Evolutionary conservation across 2,113 vertebrate genomes (phyloP), one percentile per base, ranked within the genome.

Genomic region (Pelecanoides urinatrix): DNA sequence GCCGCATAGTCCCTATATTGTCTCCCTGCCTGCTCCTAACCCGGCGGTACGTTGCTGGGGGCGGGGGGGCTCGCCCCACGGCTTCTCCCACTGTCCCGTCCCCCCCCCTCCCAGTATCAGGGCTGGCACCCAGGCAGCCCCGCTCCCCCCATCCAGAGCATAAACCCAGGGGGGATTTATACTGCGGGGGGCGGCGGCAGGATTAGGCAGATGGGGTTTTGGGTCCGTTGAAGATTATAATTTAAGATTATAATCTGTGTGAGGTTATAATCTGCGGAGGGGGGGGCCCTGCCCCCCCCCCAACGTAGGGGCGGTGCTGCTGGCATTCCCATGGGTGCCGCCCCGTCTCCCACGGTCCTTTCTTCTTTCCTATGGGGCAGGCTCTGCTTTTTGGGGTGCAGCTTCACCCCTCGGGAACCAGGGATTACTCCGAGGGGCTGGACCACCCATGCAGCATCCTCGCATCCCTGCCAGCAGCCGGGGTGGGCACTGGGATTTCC

Each of bases 11-110:
- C 98, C 98, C 97, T 97, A 98, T 97, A 98, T 98, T 99, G 99
- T 99, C 99, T 99, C 98, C 98, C 98, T 98, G 98, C 97, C 97
- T 92, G 97, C 98, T 95, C 88, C 98, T 98, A 98, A 98, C 98
- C 98, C 97, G 97, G 98, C 97, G 97, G 98, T 99, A 99, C 99
- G 96, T 98, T 98, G 97, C 98, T 98, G 98, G 99, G 99, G 98
- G 98, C 94, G 99, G 98, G 98, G 94, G 9, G 40, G 40, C 98
- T 98, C 96, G 76, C 96, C 78, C 97, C 71, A 81, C 72, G 93
- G 94, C 96, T 98, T 93, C 83, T 91, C 96, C 94, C 40, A n/a
- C n/a, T n/a, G n/a, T n/a, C 2, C 30, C 13, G 23, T 10, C 38
- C 49, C 9, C 14, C 52, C 26, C 52, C 6, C 16, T n/a, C 27